A percentile compares a stretch with the other conserved stretches of the same genome.
Conservation (phyloP, 2,888 invertebrate genomes). For the Agrotis exclamationis region DNA sequence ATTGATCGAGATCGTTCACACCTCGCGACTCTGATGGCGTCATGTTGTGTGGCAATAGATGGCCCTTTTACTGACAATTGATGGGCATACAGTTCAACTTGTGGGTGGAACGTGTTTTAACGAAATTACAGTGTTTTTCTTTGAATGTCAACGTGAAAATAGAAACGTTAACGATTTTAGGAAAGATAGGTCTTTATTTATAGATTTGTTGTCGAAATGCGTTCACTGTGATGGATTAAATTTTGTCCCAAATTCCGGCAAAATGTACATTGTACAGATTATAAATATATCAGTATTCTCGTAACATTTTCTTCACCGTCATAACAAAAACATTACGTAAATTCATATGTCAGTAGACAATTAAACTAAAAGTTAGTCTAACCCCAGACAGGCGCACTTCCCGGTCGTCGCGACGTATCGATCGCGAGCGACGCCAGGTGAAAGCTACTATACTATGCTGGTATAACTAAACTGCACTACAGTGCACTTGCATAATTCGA, state of each 20-base stretch:
- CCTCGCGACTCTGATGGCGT: slow-evolving; percentile 37
- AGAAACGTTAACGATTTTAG: neutral
- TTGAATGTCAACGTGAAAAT: slow-evolving; percentile 1
- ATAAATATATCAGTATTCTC: neutral
- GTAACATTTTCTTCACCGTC: neutral
- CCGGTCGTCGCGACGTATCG: slow-evolving; percentile 78
- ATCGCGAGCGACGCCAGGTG: slow-evolving; percentile 75
- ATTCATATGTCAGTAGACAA: slow-evolving; percentile 53
- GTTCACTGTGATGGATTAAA: neutral
- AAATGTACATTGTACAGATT: too few relatives aligned
- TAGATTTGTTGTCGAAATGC: neutral
- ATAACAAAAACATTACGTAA: slow-evolving; percentile 32
- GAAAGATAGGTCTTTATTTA: slow-evolving; percentile 14
- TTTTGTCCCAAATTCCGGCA: neutral
- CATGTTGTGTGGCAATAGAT: slow-evolving; percentile 40
- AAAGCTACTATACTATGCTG: slow-evolving; percentile 54
- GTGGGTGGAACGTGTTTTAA: slow-evolving; percentile 1
- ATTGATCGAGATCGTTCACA: slow-evolving; percentile 48
- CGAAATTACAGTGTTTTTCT: slow-evolving; percentile 1
- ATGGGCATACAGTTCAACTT: slow-evolving; percentile 24
- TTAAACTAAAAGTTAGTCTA: slow-evolving; percentile 57
- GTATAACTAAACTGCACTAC: slow-evolving; percentile 60
- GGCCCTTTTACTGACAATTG: slow-evolving; percentile 34
- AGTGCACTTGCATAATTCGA: slow-evolving; percentile 65
- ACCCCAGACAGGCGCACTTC: slow-evolving; percentile 58